These are phyloP conservation scores for Podarcis siculus DNA, from an alignment of 2,797 vertebrate genomes.

Conservation along the genomic window DNA sequence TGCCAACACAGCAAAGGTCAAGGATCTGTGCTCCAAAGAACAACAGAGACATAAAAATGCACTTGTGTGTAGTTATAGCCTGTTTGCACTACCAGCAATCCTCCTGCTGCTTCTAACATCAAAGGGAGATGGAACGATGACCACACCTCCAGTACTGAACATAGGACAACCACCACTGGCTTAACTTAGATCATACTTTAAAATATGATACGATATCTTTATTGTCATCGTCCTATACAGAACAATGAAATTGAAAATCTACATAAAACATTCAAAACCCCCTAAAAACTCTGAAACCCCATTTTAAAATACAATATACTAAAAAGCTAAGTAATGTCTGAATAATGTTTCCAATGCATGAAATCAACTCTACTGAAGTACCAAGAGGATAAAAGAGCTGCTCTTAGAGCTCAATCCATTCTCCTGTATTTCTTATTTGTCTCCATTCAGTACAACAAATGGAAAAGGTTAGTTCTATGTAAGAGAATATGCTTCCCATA, in stretches of 20 bases:
- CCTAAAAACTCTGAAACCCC: no score
- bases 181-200: background rate
- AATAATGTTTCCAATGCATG: background rate
- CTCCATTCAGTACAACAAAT: background rate
- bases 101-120: constrained; percentile 18
- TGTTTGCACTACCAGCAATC: constrained; percentile 15
- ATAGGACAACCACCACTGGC: background rate
- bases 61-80: constrained; percentile 7
- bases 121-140: constrained; percentile 15
- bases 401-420: background rate
- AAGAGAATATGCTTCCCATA: background rate
- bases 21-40: constrained; percentile 10
- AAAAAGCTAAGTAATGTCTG: background rate
- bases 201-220: no score
- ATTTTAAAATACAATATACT: no score
- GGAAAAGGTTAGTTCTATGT: background rate
- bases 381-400: background rate
- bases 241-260: no score
- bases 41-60: constrained; percentile 29
- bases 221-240: no score
- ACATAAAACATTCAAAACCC: no score
- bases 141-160: background rate
- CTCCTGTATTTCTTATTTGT: background rate
- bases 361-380: background rate
- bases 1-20: constrained; percentile 12